Evolutionary conservation across 2,888 invertebrate species (phyloP).

Genomic region (Aphodius sticticus): DNA sequence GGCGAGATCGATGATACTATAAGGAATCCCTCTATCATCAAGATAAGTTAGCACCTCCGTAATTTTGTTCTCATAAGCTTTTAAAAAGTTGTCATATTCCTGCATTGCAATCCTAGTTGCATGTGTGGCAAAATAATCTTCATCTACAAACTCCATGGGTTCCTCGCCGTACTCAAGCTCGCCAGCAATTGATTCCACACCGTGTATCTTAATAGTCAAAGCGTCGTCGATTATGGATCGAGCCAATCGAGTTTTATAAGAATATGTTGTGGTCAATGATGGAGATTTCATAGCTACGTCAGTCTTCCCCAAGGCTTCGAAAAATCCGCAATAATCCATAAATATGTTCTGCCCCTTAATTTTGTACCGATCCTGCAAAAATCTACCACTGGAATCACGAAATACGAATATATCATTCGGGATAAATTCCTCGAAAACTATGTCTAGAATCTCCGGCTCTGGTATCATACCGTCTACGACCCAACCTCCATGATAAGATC

Average conservation of each 20-base stretch:
- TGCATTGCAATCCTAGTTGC: constrained; percentile 31
- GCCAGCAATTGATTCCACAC: constrained; percentile 34
- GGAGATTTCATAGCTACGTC: constrained; percentile 51
- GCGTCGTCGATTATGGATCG: constrained; percentile 42
- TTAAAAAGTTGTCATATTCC: constrained; percentile 23
- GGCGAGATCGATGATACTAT: constrained; percentile 42
- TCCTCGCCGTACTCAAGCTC: constrained; percentile 21
- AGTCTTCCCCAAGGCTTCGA: constrained; percentile 46
- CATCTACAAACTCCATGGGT: constrained; percentile 30
- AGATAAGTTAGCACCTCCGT: constrained; percentile 36
- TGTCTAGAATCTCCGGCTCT: constrained; percentile 62
- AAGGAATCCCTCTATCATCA: constrained; percentile 29
- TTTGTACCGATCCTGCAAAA: constrained; percentile 52
- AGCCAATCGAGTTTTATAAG: constrained; percentile 39
- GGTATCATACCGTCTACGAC: constrained; percentile 68
- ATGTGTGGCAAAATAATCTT: constrained; percentile 33
- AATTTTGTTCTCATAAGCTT: constrained; percentile 44
- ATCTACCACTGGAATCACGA: constrained; percentile 61
- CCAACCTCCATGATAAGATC: constrained; percentile 63
- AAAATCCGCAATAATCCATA: constrained; percentile 50
- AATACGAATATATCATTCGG: constrained; percentile 67
- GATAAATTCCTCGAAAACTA: constrained; percentile 60
- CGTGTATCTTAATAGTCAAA: constrained; percentile 17
- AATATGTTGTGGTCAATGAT: constrained; percentile 38
- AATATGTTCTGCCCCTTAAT: constrained; percentile 46